These are phyloP conservation scores for Nymphicus hollandicus DNA, from an alignment of 2,113 vertebrate species.

Conservation along the genomic window DNA sequence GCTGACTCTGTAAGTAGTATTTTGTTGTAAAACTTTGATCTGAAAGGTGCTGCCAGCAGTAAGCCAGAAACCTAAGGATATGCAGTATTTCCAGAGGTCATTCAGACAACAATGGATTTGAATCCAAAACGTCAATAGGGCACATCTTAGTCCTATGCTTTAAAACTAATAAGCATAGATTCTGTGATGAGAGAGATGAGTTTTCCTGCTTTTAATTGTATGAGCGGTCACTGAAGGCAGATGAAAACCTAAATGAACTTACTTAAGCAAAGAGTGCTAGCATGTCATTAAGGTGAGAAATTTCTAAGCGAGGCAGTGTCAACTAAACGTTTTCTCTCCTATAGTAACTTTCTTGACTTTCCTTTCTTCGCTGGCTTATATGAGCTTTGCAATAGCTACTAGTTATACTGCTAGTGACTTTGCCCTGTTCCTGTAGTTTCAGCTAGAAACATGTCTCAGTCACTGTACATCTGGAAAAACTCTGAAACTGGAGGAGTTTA, in stretches of 20 bases:
- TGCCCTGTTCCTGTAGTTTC: not conserved
- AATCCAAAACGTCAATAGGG: not conserved
- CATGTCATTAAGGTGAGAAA: not conserved
- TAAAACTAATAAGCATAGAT: not conserved
- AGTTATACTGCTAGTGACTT: not conserved
- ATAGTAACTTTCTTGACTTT: not conserved
- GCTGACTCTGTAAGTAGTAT: not conserved
- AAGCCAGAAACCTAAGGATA: not conserved
- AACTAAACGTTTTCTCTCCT: not conserved
- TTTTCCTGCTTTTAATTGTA: not conserved
- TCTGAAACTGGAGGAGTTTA: not conserved
- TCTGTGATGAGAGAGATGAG: not conserved
- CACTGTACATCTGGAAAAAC: not conserved
- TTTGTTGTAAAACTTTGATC: not conserved
- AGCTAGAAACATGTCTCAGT: not conserved
- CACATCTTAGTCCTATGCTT: not conserved
- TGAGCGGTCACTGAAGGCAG: not conserved
- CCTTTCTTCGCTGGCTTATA: not conserved
- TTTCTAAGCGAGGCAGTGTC: not conserved
- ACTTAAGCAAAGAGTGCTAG: not conserved
- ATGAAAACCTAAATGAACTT: not conserved
- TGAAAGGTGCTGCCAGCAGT: not conserved
- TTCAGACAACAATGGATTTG: not conserved
- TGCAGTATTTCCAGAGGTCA: not conserved
- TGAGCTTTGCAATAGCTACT: not conserved